Base-by-base conservation (phyloP, 2,113 vertebrate genomes). In the Saguinus midas region DNA sequence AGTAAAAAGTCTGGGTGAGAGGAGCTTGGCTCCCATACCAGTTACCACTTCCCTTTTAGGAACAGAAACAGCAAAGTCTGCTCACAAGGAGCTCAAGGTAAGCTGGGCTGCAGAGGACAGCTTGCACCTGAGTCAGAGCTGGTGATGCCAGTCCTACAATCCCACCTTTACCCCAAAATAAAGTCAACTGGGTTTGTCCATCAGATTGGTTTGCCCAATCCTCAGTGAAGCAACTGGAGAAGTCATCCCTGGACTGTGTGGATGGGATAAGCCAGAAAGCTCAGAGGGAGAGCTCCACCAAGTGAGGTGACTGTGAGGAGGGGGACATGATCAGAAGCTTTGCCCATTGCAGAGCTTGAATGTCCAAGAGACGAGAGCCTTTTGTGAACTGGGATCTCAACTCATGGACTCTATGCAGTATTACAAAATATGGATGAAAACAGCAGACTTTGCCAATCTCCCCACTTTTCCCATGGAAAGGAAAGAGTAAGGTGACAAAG, bases 201-300 rank as follows among this genome's bases (percentile, higher is more conserved):
- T n/a, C 21, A 5, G 17, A 58, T n/a, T 58, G 37, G 45, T 32
- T 29, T 40, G 32, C 37, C 13, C 9, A 45, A 10, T 55, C 70
- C 58, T 50, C 32, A 27, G 10, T 37, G 29, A 96, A 70, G 88
- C 48, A 18, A 48, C 6, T 3, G 0, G 48, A 78, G 57, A 81
- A 32, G 10, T 17, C 37, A 5, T 55, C 7, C 4, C 25, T 57
- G 27, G 45, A 5, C 12, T 2, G 3, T 17, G 10, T 0, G 4
- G n/a, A 14, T 2, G 43, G 68, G 25, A 10, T 40, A 12, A 16
- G 29, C 40, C 68, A 68, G 64, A 70, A 48, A 35, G 45, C 32
- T 73, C 52, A 9, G 23, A 45, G 29, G 14, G 48, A 35, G 32
- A 29, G 27, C 73, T 64, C n/a, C 29, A 5, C 66, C 70, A 4